These are phyloP conservation scores for Drosophila persimilis DNA, from an alignment of 1,140 invertebrate species.

Conservation along the genomic window DNA sequence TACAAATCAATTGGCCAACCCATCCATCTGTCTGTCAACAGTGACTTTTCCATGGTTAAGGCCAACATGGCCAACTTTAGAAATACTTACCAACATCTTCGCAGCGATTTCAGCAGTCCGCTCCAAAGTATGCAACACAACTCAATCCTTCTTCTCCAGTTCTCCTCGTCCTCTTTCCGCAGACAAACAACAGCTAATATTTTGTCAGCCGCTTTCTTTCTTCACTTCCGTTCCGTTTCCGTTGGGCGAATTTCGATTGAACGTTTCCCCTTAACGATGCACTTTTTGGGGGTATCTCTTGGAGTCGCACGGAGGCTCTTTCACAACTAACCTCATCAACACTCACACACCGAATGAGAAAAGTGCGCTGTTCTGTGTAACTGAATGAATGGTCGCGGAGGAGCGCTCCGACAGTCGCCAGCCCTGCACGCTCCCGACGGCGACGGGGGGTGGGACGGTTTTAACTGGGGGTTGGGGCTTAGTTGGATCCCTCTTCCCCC, in stretches of 20 bases:
- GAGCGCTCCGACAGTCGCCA: slow-evolving; percentile 50
- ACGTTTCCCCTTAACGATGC: slow-evolving; percentile 26
- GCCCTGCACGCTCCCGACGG: background rate
- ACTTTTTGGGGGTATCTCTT: slow-evolving; percentile 40
- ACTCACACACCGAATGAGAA: slow-evolving; percentile 77
- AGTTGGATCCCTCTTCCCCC: slow-evolving; percentile 4
- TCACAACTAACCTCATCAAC: slow-evolving; percentile 78
- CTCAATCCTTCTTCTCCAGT: background rate
- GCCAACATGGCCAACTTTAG: background rate
- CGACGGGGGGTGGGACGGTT: slow-evolving; percentile 3
- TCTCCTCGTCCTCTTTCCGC: slow-evolving; percentile 10
- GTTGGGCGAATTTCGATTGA: slow-evolving; percentile 1
- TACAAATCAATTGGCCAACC: slow-evolving; percentile 4
- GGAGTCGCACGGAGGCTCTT: slow-evolving; percentile 16
- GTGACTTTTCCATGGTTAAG: too few species aligned
- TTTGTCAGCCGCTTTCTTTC: too few species aligned
- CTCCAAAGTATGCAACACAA: slow-evolving; percentile 68
- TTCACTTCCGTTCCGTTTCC: background rate
- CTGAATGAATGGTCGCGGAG: slow-evolving; percentile 70
- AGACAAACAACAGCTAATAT: slow-evolving; percentile 12
- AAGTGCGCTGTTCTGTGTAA: slow-evolving; percentile 30
- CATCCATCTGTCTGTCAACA: slow-evolving; percentile 9
- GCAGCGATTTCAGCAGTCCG: slow-evolving; percentile 54
- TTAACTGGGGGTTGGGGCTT: background rate
- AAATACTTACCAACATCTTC: slow-evolving; percentile 70